Evolutionary conservation across 37 sponge, comb jelly and placozoan genomes (phyloP).

Genomic region (Eunapius fragilis): DNA sequence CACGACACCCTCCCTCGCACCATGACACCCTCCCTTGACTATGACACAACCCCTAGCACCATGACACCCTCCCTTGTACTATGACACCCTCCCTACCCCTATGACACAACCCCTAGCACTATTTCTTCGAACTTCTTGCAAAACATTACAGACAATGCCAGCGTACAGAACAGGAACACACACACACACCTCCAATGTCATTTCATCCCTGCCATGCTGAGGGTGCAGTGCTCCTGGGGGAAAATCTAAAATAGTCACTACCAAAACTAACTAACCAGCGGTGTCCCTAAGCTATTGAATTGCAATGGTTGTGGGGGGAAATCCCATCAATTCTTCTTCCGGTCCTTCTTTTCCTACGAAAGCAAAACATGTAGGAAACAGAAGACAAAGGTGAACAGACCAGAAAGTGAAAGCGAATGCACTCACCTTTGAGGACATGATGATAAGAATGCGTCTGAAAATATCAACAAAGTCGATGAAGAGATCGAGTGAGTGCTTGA

Average conservation of each 20-base stretch:
- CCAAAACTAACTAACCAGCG: not conserved
- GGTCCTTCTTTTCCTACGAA: not conserved
- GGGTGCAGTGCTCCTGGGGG: not conserved
- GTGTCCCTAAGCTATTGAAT: not conserved
- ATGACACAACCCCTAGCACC: too few relatives aligned
- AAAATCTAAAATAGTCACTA: not conserved
- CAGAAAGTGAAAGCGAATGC: too few relatives aligned
- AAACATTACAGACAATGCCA: too few relatives aligned
- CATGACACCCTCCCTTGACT: too few relatives aligned
- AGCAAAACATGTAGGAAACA: not conserved
- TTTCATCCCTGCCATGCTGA: not conserved
- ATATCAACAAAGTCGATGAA: conserved; percentile 96
- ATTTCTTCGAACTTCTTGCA: too few relatives aligned
- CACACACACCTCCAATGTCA: not conserved
- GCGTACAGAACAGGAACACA: too few relatives aligned
- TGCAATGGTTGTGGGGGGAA: not conserved
- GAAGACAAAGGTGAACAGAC: not conserved
- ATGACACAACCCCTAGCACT: too few relatives aligned
- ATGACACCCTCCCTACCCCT: too few relatives aligned
- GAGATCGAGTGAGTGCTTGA: conserved; percentile 96
- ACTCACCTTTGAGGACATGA: conserved; percentile 86
- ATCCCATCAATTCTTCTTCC: not conserved
- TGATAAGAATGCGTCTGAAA: conserved; percentile 90
- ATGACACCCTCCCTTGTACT: too few relatives aligned
- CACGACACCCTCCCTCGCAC: too few relatives aligned